Evolutionary conservation across 2,797 vertebrate genomes (phyloP), one percentile per base, ranked within the genome.

Genomic region (Phyllotis vaccarum): DNA sequence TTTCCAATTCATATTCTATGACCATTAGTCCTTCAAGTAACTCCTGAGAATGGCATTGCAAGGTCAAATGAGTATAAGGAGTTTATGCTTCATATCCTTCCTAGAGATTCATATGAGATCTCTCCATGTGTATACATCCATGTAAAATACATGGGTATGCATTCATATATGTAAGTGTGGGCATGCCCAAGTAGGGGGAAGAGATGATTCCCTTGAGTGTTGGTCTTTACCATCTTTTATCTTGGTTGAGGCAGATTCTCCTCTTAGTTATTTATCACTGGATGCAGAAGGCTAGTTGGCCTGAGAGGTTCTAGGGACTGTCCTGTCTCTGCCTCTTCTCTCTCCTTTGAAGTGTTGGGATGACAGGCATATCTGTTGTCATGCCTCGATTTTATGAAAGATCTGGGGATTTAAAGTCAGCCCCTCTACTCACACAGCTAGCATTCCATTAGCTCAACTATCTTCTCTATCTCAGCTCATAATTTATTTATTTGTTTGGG

Each of bases 41-140:
- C 34, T 49, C 37, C 29, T 76, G 6, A 52, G 93, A 76, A 56
- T 31, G n/a, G 40, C 10, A 90, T 85, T 12, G 10, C 16, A 80
- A 86, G 14, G 6, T 79, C 68, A 93, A 92, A 91, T 64, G 52
- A 75, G n/a, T 60, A 62, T 92, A 34, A 22, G n/a, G 68, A 93
- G 49, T 72, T 29, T 29, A 54, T 40, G n/a, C 3, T 66, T 1
- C 40, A 75, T 21, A 6, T 75, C 13, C 10, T 24, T 80, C 37
- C 49, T 62, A 66, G 49, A 70, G 22, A 95, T 66, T 54, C 49
- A 87, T 34, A 34, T 54, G 64, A 70, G 64, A 56, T 29, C 37
- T 70, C 4, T 19, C 22, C 37, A 49, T 54, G 49, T 54, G 2
- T 29, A 1, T 66, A 34, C 5, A 17, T 68, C 5, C 27, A n/a